Conservation (phyloP, 2,797 vertebrate genomes). For the Amblyraja radiata region DNA sequence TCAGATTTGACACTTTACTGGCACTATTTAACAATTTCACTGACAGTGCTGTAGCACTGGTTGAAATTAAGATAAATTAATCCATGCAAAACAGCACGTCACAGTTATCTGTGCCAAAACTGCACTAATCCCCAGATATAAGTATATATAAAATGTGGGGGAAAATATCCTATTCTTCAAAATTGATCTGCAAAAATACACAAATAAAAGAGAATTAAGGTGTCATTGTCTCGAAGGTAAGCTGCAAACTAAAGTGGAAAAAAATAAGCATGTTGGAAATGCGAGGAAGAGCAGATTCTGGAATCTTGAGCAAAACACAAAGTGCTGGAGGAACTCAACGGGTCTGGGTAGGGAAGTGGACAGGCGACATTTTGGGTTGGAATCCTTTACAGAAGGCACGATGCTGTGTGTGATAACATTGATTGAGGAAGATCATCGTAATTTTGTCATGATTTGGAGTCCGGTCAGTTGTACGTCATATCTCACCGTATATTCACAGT, state of each 20-base stretch:
- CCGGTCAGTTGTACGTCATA: background rate
- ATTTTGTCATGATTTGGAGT: background rate
- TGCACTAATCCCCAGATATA: background rate
- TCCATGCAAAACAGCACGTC: background rate
- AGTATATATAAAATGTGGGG: background rate
- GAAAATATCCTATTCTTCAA: background rate
- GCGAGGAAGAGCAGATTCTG: too few relatives aligned
- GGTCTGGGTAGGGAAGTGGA: too few relatives aligned
- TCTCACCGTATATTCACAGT: background rate
- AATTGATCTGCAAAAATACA: background rate
- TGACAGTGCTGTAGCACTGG: conserved; percentile 1
- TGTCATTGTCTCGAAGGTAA: background rate
- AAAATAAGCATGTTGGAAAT: too few relatives aligned
- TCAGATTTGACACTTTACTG: conserved; percentile 13
- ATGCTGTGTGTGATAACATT: background rate
- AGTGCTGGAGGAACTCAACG: too few relatives aligned
- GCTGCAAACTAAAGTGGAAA: background rate
- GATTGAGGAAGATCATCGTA: background rate
- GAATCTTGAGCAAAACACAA: too few relatives aligned
- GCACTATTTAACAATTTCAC: conserved; percentile 10
- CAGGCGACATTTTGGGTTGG: too few relatives aligned
- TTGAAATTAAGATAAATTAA: conserved; percentile 32
- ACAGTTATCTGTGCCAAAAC: conserved; percentile 16
- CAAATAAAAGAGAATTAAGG: background rate
- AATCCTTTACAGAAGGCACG: background rate